Conservation (phyloP, 2,888 invertebrate species). For the Xestia ashworthii region DNA sequence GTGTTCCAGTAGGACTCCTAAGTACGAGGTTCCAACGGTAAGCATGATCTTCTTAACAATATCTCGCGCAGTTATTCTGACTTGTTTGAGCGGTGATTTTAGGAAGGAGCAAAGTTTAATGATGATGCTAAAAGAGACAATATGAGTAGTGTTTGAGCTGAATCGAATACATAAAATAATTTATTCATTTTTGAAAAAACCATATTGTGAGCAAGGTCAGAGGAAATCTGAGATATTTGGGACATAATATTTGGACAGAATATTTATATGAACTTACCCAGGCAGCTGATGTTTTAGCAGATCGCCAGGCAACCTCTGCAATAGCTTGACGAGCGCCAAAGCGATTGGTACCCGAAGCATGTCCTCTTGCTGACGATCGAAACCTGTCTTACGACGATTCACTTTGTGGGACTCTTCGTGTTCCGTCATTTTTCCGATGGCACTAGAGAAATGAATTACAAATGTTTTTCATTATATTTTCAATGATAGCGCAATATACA, state of each 20-base stretch:
- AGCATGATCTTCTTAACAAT: constrained; percentile 98
- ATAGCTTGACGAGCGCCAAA: constrained; percentile 96
- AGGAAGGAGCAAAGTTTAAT: constrained; percentile 97
- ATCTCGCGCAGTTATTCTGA: constrained; percentile 95
- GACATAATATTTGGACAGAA: neutral
- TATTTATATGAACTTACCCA: constrained; percentile 90
- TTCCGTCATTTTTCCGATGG: constrained; percentile 91
- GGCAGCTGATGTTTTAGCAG: constrained; percentile 94
- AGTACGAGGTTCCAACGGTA: constrained; percentile 95
- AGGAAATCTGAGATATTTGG: neutral
- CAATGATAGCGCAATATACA: neutral
- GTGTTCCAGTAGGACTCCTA: constrained; percentile 95
- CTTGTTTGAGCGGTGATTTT: constrained; percentile 96
- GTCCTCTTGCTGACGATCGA: constrained; percentile 97
- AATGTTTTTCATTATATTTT: neutral
- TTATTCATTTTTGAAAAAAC: neutral
- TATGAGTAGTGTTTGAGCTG: neutral
- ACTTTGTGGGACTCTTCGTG: constrained; percentile 95
- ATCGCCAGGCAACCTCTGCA: constrained; percentile 95
- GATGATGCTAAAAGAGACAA: constrained; percentile 91
- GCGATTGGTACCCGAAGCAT: constrained; percentile 97
- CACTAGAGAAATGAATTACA: constrained; percentile 66
- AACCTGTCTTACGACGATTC: constrained; percentile 92
- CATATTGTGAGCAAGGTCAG: neutral
- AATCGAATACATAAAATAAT: neutral